Percentiles rank a stretch among this genome's conserved stretches.
Conservation (phyloP, 2,797 vertebrate genomes). For the Diplodus puntazzo region DNA sequence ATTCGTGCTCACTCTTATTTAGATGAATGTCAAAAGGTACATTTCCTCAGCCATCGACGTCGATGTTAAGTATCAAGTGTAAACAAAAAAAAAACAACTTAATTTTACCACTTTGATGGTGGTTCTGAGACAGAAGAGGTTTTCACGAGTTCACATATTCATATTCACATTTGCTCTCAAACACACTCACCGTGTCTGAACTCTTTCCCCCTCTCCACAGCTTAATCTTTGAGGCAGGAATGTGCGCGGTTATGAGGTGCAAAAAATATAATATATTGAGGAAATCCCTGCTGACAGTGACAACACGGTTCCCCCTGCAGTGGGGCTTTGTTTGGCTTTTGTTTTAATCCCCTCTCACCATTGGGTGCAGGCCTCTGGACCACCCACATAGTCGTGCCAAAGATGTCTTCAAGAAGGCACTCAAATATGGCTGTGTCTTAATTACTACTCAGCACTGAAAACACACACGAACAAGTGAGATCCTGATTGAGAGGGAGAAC, state of each 20-base stretch:
- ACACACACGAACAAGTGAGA: constrained; percentile 70
- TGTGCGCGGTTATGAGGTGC: constrained; percentile 27
- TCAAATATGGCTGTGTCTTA: constrained; percentile 79
- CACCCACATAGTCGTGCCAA: constrained; percentile 81
- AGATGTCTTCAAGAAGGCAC: constrained; percentile 78
- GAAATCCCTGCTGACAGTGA: constrained; percentile 73
- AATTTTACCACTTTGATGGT: not conserved
- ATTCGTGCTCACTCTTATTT: not conserved
- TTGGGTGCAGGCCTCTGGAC: constrained; percentile 81
- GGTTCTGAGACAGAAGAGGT: not conserved
- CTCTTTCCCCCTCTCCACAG: not conserved
- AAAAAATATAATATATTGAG: constrained; percentile 53
- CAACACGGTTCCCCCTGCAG: constrained; percentile 77
- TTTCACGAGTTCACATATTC: not conserved
- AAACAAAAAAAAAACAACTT: not conserved
- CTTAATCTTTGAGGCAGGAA: constrained; percentile 7
- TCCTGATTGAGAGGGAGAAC: constrained; percentile 67
- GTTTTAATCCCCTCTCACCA: constrained; percentile 83
- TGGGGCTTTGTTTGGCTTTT: constrained; percentile 81
- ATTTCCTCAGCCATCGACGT: not conserved
- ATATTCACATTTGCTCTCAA: not conserved
- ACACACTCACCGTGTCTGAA: constrained; percentile 4
- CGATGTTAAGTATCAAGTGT: not conserved
- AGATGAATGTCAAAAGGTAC: not conserved
- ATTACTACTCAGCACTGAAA: constrained; percentile 72